Percentiles rank a stretch among this genome's conserved stretches.
phyloP scores from a whole-genome alignment of 2,797 vertebrate species.

The Lindbergichthys nudifrons region DNA sequence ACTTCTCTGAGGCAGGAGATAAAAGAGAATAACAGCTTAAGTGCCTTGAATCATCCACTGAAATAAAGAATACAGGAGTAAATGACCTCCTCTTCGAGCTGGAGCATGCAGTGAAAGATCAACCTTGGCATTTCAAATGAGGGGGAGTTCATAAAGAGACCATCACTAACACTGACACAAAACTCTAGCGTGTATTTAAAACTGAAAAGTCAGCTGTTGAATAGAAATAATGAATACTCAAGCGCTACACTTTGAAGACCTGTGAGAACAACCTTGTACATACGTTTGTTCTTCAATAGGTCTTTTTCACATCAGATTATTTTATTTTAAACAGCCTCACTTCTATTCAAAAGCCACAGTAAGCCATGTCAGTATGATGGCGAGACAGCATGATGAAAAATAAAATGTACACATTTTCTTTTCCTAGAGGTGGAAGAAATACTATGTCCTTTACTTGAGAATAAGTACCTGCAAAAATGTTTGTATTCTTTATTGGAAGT shows the following conservation, averaged over 20 bases:
- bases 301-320: background rate
- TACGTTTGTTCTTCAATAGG: conserved; percentile 21
- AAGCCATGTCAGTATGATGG: background rate
- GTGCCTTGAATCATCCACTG: conserved; percentile 47
- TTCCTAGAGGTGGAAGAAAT: background rate
- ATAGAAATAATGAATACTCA: background rate
- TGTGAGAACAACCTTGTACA: background rate
- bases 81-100: conserved; percentile 53
- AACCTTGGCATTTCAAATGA: conserved; percentile 61
- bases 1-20: conserved; percentile 21
- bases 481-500: background rate
- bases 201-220: conserved; percentile 32
- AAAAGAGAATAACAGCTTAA: conserved; percentile 31
- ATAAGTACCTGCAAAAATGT: background rate
- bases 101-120: conserved; percentile 62
- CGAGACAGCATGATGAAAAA: background rate
- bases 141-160: conserved; percentile 47
- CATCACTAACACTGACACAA: conserved; percentile 41
- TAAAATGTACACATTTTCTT: conserved; percentile 2
- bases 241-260: background rate
- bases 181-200: conserved; percentile 34
- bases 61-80: conserved; percentile 61
- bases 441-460: no score
- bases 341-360: conserved; percentile 1
- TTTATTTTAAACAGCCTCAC: background rate